A percentile compares a stretch with the other conserved stretches of the same genome.
Evolutionary conservation across 2,113 vertebrate genomes (phyloP).

Genomic region (Salvelinus alpinus): DNA sequence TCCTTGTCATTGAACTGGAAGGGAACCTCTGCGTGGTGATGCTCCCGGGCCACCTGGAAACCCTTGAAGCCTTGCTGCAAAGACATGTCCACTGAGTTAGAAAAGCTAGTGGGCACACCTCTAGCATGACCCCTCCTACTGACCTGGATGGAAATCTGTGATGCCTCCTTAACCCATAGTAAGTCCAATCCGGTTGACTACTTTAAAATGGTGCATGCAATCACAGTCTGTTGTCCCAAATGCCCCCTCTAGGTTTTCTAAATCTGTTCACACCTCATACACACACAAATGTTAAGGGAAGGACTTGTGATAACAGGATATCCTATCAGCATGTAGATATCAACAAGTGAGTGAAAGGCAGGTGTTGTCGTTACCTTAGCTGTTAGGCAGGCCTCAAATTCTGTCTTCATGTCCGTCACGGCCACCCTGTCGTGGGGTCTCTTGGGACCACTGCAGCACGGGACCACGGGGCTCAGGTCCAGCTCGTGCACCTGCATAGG

Average conservation of each 20-base stretch:
- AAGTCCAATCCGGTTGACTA: too few relatives aligned
- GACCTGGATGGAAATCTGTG: too few relatives aligned
- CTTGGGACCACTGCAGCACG: constrained; percentile 96
- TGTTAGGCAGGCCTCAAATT: constrained; percentile 87
- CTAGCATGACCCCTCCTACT: too few relatives aligned
- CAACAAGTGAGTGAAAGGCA: too few relatives aligned
- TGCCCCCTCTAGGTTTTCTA: too few relatives aligned
- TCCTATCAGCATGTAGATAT: too few relatives aligned
- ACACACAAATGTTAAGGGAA: too few relatives aligned
- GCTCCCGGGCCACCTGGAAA: constrained; percentile 83
- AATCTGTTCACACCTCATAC: too few relatives aligned
- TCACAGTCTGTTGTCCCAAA: not conserved
- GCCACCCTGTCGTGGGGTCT: constrained; percentile 92
- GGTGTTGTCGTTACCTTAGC: constrained; percentile 78
- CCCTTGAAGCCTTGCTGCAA: constrained; percentile 97
- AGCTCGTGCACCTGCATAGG: constrained; percentile 76
- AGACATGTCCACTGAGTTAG: not conserved
- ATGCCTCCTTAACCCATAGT: too few relatives aligned
- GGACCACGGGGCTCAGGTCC: constrained; percentile 86
- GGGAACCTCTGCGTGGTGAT: constrained; percentile 62
- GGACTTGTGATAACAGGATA: too few relatives aligned
- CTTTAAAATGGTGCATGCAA: too few relatives aligned
- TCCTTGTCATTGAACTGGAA: constrained; percentile 80
- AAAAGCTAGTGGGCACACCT: too few relatives aligned
- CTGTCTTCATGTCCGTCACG: constrained; percentile 89